Evolutionary conservation across 2,888 invertebrate species (phyloP).

Genomic region (Noctua janthe): DNA sequence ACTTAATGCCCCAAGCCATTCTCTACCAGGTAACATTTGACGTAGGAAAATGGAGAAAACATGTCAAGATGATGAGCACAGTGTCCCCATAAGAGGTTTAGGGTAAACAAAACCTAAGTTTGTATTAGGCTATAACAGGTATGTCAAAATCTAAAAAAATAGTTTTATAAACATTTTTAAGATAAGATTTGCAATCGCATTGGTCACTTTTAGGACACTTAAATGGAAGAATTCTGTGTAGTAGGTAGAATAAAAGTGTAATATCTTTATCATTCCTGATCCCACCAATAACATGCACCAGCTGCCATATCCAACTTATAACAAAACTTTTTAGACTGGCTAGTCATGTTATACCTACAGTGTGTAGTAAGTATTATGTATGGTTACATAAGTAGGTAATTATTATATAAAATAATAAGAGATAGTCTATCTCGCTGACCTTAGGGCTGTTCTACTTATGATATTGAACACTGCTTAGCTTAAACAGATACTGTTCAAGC

Average conservation of each 20-base stretch:
- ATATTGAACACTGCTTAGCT: constrained; percentile 29
- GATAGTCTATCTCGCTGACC: constrained; percentile 21
- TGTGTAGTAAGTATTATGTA: constrained; percentile 18
- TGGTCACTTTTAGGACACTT: constrained; percentile 43
- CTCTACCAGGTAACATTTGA: neutral
- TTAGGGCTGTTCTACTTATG: constrained; percentile 13
- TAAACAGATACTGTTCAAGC: constrained; percentile 12
- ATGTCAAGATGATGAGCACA: neutral
- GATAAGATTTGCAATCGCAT: constrained; percentile 19
- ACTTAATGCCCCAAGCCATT: neutral
- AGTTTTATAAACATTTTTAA: neutral
- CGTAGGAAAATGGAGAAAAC: neutral
- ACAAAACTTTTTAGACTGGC: neutral
- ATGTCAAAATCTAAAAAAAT: constrained; percentile 35
- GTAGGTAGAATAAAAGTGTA: constrained; percentile 16
- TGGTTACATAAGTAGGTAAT: constrained; percentile 3
- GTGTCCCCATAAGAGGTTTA: neutral
- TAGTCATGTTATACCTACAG: constrained; percentile 6
- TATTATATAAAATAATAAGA: constrained; percentile 28
- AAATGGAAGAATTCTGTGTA: constrained; percentile 37
- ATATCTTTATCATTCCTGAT: constrained; percentile 24
- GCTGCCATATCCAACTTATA: neutral
- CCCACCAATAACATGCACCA: constrained; percentile 2
- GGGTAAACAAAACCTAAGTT: neutral
- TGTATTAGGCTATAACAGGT: constrained; percentile 22